Percentiles rank a stretch among this genome's conserved stretches.
phyloP scores from a whole-genome alignment of 2,113 vertebrate species.

The Malurus elegans region DNA sequence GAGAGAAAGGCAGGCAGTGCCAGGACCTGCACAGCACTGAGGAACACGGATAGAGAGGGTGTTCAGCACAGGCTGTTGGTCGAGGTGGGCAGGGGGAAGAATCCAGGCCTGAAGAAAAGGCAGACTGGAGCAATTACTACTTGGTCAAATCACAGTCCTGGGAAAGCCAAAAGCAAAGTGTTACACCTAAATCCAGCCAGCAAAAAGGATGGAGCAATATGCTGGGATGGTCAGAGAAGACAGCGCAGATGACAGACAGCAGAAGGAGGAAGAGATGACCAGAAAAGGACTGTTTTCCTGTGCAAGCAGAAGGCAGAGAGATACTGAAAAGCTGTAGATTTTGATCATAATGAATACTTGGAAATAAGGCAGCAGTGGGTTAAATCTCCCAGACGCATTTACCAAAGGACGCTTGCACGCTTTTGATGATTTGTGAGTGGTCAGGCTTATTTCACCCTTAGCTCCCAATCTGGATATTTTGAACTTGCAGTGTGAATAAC shows the following conservation, averaged over 20 bases:
- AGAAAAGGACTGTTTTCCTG: not conserved
- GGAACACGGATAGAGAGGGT: not conserved
- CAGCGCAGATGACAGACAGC: not conserved
- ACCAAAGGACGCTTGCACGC: not conserved
- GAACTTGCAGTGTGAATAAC: slow-evolving; percentile 42
- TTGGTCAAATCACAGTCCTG: not conserved
- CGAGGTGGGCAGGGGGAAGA: accelerated
- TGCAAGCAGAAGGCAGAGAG: not conserved
- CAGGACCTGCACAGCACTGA: not conserved
- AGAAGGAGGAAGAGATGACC: not conserved
- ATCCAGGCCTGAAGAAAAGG: not conserved
- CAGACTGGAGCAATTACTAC: not conserved
- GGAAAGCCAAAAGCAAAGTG: not conserved
- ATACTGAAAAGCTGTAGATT: not conserved
- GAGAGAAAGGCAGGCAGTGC: not conserved
- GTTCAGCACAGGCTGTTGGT: not conserved
- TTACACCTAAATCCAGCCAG: not conserved
- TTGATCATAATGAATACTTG: not conserved
- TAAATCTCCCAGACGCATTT: not conserved
- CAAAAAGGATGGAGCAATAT: not conserved
- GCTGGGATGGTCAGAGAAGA: not conserved
- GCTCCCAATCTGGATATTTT: slow-evolving; percentile 19
- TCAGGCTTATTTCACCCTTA: slow-evolving; percentile 14
- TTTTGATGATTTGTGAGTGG: not conserved
- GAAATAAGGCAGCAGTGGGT: not conserved